phyloP scores from a whole-genome alignment of 2,888 invertebrate species.

The Xestoiulus laeticollis region DNA sequence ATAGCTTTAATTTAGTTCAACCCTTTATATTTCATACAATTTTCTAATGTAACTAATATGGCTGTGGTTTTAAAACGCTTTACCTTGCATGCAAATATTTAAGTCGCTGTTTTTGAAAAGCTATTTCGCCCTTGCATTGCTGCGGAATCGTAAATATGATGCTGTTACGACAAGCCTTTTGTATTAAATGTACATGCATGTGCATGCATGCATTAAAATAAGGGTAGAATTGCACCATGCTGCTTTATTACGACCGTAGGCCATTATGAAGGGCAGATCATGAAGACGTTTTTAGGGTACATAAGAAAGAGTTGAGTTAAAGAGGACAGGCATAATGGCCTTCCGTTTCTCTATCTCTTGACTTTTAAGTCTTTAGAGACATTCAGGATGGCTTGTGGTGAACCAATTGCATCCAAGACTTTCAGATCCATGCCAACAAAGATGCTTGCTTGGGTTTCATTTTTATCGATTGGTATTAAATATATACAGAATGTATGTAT shows the following conservation, averaged over 20 bases:
- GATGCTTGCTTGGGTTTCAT: not conserved
- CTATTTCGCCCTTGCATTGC: not conserved
- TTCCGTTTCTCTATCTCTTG: slow-evolving; percentile 29
- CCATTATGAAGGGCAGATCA: slow-evolving; percentile 1
- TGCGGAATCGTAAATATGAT: not conserved
- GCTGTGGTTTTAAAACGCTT: not conserved
- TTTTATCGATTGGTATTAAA: not conserved
- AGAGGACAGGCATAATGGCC: slow-evolving; percentile 12
- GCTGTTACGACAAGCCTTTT: not conserved
- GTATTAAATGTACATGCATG: not conserved
- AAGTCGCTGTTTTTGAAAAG: not conserved
- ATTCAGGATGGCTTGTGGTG: slow-evolving; percentile 8
- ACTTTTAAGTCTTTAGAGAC: slow-evolving; percentile 10
- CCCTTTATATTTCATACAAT: not conserved
- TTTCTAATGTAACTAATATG: slow-evolving; percentile 21
- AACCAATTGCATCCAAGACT: not conserved
- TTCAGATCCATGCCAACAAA: not conserved
- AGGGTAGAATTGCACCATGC: not conserved
- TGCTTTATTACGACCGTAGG: not conserved
- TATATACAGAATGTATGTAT: not conserved
- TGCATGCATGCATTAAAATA: not conserved
- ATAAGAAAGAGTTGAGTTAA: not conserved
- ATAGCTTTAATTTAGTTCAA: not conserved
- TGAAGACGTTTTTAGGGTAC: slow-evolving; percentile 1
- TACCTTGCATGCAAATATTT: too few relatives aligned